Evolutionary conservation across 2,888 invertebrate genomes (phyloP).

Genomic region (Carpatolechia fugitivella): DNA sequence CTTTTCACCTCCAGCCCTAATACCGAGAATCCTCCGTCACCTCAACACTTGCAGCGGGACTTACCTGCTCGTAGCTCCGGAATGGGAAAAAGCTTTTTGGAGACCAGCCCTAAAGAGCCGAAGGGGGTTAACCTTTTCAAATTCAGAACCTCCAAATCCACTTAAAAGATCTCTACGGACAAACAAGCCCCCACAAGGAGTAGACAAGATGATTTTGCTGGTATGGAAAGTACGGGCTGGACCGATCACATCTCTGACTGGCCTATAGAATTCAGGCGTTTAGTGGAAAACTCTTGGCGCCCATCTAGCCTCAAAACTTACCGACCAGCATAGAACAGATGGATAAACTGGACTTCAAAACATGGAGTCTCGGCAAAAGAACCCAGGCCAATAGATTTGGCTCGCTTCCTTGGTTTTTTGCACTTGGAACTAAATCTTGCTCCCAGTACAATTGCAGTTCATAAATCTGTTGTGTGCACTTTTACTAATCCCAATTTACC

Average conservation of each 20-base stretch:
- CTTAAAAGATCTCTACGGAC: constrained; percentile 22
- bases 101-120: constrained; percentile 18
- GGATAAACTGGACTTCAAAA: neutral
- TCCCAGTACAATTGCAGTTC: neutral
- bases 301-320: constrained; percentile 27
- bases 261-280: neutral
- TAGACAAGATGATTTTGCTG: neutral
- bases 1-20: constrained; percentile 17
- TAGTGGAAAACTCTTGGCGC: constrained; percentile 22
- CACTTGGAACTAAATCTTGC: neutral
- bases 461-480: neutral
- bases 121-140: constrained; percentile 10
- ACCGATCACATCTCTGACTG: constrained; percentile 9
- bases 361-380: neutral
- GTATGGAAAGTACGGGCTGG: constrained; percentile 19
- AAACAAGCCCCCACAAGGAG: constrained; percentile 14
- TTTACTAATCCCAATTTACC: neutral
- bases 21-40: constrained; percentile 8
- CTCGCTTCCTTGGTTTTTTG: neutral
- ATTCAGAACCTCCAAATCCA: constrained; percentile 15
- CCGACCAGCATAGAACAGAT: constrained; percentile 17
- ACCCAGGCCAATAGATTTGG: neutral
- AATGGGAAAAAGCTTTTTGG: constrained; percentile 26
- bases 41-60: neutral
- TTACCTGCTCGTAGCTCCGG: constrained; percentile 12